These are phyloP conservation scores for Ceyx margarethae DNA, from an alignment of 2,113 vertebrate genomes.

Conservation along the genomic window DNA sequence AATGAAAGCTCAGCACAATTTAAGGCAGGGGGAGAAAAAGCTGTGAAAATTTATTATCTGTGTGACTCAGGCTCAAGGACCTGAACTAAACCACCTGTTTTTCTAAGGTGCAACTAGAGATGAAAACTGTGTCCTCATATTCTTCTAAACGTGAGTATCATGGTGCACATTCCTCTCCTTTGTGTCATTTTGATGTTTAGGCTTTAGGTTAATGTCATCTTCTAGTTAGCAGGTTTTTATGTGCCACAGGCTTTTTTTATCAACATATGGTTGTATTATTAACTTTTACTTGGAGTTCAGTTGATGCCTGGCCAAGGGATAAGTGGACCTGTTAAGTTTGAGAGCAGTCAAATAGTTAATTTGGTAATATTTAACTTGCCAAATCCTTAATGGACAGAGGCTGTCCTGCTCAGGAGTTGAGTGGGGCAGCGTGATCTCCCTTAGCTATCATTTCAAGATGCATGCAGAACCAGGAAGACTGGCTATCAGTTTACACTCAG, in stretches of 20 bases:
- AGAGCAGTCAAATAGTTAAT: not conserved
- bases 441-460: not conserved
- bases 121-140: not conserved
- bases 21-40: not conserved
- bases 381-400: not conserved
- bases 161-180: not conserved
- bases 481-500: not conserved
- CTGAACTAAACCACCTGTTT: not conserved
- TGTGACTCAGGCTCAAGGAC: not conserved
- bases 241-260: not conserved
- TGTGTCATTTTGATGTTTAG: not conserved
- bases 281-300: not conserved
- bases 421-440: not conserved
- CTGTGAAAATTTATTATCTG: not conserved
- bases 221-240: not conserved
- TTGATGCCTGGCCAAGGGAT: not conserved
- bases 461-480: slow-evolving; percentile 8
- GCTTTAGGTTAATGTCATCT: not conserved
- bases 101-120: not conserved
- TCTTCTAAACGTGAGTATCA: not conserved
- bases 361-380: not conserved
- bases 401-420: not conserved
- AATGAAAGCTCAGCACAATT: not conserved
- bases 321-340: not conserved
- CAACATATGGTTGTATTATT: not conserved